phyloP scores from a whole-genome alignment of 2,797 vertebrate genomes.

The Leuciscus waleckii region DNA sequence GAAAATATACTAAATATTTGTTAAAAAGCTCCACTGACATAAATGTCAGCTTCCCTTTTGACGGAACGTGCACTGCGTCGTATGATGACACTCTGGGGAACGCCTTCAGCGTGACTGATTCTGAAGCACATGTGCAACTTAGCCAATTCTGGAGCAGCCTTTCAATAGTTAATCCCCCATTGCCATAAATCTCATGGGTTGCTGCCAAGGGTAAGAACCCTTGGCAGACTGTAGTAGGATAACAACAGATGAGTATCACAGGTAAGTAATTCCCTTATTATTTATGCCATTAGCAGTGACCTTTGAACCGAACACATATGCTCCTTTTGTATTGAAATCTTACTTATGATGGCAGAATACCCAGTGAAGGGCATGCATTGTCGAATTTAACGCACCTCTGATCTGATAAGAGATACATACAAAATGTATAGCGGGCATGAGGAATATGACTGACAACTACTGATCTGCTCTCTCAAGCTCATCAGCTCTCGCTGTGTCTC shows the following conservation, averaged over 20 bases:
- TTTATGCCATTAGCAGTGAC: not conserved
- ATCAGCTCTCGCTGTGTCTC: constrained; percentile 9
- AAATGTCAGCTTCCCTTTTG: no score
- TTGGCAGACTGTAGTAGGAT: no score
- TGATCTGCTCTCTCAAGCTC: constrained; percentile 10
- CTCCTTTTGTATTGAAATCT: not conserved
- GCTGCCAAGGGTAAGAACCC: no score
- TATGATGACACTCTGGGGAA: no score
- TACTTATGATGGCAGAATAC: not conserved
- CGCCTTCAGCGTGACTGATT: no score
- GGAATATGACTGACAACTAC: not conserved
- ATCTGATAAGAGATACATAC: not conserved
- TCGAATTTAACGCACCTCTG: not conserved
- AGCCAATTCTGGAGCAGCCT: no score
- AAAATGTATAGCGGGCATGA: not conserved
- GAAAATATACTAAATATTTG: no score
- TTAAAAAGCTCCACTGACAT: no score
- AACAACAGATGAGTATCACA: not conserved
- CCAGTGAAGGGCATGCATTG: not conserved
- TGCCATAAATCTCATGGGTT: no score
- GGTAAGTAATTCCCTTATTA: not conserved
- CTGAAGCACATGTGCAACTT: no score
- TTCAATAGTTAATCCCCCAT: no score
- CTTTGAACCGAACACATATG: not conserved
- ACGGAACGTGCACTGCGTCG: no score